Evolutionary conservation across 2,797 vertebrate genomes (phyloP).

Genomic region (Echiichthys vipera): DNA sequence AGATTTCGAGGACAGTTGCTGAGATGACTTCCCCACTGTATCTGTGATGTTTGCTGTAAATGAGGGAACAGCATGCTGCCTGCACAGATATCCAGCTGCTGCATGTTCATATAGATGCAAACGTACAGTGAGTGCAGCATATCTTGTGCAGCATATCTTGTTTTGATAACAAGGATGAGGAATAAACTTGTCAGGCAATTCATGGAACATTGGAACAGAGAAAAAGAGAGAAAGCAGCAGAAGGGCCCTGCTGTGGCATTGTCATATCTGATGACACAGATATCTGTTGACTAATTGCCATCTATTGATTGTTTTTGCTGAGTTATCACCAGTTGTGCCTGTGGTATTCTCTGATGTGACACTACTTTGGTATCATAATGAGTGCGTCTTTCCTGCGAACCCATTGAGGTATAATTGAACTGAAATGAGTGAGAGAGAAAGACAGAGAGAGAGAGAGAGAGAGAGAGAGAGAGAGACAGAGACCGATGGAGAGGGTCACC

Average conservation of each 20-base stretch:
- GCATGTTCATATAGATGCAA: slow-evolving; percentile 1
- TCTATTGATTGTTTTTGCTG: slow-evolving; percentile 14
- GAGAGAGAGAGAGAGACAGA: slow-evolving; percentile 8
- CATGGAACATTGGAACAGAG: not conserved
- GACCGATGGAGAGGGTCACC: slow-evolving; percentile 38
- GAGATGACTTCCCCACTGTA: not conserved
- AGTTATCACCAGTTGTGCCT: slow-evolving; percentile 1
- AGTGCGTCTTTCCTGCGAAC: slow-evolving; percentile 13
- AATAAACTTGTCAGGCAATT: slow-evolving; percentile 36
- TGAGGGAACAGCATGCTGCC: slow-evolving; percentile 31
- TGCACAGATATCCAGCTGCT: slow-evolving; percentile 25
- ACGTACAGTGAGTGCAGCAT: slow-evolving; percentile 20
- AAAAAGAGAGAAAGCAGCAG: not conserved
- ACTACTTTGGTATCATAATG: not conserved
- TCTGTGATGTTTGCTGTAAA: slow-evolving; percentile 17
- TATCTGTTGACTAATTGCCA: not conserved
- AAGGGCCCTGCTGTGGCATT: not conserved
- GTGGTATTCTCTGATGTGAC: slow-evolving; percentile 20
- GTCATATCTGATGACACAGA: not conserved
- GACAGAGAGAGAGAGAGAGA: slow-evolving; percentile 6
- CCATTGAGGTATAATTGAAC: slow-evolving; percentile 23
- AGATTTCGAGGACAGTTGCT: not conserved
- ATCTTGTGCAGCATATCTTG: slow-evolving; percentile 3
- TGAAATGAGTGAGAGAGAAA: not conserved
- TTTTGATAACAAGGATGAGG: slow-evolving; percentile 11